A percentile compares a stretch with the other conserved stretches of the same genome.
Evolutionary conservation across 2,113 vertebrate genomes (phyloP).

Genomic region (Scartelaos histophorus): DNA sequence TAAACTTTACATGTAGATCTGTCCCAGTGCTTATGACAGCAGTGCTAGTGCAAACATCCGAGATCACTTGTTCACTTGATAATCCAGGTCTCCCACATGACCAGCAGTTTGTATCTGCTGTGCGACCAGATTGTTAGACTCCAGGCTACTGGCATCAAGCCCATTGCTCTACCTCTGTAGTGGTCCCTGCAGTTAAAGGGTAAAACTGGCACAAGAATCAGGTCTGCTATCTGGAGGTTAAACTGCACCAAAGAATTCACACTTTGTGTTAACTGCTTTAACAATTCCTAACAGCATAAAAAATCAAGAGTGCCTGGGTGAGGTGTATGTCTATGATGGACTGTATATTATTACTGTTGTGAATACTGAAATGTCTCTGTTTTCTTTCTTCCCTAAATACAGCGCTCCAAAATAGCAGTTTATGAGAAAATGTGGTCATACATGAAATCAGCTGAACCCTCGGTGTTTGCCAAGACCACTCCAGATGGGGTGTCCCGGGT

Average conservation of each 20-base stretch:
- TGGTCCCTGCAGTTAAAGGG: conserved; percentile 73
- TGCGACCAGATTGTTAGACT: conserved; percentile 66
- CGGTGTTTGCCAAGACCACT: conserved; percentile 98
- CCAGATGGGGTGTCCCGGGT: conserved; percentile 95
- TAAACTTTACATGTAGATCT: neutral
- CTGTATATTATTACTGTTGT: conserved; percentile 1
- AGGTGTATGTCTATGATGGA: neutral
- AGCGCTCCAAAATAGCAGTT: conserved; percentile 98
- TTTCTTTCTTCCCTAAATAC: conserved; percentile 59
- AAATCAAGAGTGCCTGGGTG: neutral
- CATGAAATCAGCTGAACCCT: conserved; percentile 98
- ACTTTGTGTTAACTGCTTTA: neutral
- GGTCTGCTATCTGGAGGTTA: neutral
- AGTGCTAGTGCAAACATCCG: conserved; percentile 13
- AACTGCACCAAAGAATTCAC: neutral
- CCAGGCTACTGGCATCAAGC: conserved; percentile 63
- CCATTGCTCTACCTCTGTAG: conserved; percentile 33
- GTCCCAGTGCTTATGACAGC: conserved; percentile 33
- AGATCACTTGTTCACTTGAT: conserved; percentile 38
- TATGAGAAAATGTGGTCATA: conserved; percentile 99
- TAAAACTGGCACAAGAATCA: conserved; percentile 24
- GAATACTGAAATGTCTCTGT: conserved; percentile 33
- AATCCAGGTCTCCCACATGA: conserved; percentile 48
- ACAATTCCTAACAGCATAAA: neutral
- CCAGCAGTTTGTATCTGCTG: conserved; percentile 56